Evolutionary conservation across 2,113 vertebrate species (phyloP).

Genomic region (Platycercus adscitus): DNA sequence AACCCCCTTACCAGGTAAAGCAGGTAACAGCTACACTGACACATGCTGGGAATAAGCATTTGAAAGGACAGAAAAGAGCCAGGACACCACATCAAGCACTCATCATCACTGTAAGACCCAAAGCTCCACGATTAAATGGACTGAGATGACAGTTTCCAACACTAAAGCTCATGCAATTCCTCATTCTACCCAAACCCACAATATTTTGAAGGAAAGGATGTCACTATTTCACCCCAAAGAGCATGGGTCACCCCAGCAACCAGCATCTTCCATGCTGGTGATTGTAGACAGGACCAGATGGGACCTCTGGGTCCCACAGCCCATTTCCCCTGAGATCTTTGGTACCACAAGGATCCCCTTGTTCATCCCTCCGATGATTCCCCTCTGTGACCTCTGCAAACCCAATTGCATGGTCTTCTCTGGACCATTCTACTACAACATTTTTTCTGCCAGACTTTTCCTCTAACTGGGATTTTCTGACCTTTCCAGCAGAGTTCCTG

Average conservation of each 20-base stretch:
- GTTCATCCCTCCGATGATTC: background rate
- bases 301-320: background rate
- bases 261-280: background rate
- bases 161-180: background rate
- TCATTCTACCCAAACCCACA: background rate
- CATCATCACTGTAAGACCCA: background rate
- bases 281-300: background rate
- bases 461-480: background rate
- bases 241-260: background rate
- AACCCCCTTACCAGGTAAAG: background rate
- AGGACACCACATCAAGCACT: accelerated
- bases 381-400: background rate
- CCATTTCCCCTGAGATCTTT: background rate
- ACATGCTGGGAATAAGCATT: background rate
- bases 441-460: background rate
- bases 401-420: background rate
- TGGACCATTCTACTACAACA: accelerated
- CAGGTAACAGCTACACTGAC: background rate
- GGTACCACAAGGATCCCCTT: background rate
- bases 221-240: background rate
- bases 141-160: background rate
- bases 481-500: background rate
- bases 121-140: background rate
- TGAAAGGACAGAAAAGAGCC: background rate
- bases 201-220: accelerated